Conservation (phyloP, 2,888 invertebrate genomes). For the Nemurella pictetii region DNA sequence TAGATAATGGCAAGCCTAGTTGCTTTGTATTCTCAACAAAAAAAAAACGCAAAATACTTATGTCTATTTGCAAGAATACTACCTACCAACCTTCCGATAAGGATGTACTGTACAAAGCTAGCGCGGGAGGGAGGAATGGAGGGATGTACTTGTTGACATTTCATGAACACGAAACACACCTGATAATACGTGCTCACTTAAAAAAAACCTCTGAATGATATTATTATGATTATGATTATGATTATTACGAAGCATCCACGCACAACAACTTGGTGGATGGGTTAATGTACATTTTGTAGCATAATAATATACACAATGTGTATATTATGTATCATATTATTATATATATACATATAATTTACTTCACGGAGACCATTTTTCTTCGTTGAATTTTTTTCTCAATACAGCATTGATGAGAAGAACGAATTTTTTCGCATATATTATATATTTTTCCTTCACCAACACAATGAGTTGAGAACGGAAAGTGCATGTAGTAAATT, state of each 20-base stretch:
- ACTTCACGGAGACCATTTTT: slow-evolving; percentile 36
- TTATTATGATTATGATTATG: slow-evolving; percentile 15
- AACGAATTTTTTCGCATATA: slow-evolving; percentile 22
- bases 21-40: slow-evolving; percentile 40
- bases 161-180: slow-evolving; percentile 41
- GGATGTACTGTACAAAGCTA: slow-evolving; percentile 38
- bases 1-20: slow-evolving; percentile 38
- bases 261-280: slow-evolving; percentile 31
- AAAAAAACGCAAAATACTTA: background rate
- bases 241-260: slow-evolving; percentile 20
- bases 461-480: background rate
- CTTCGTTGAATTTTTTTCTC: slow-evolving; percentile 35
- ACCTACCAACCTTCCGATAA: slow-evolving; percentile 38
- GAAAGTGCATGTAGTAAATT: background rate
- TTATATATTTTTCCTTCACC: slow-evolving; percentile 21
- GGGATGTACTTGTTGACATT: slow-evolving; percentile 9
- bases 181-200: slow-evolving; percentile 42
- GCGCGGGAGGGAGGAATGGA: slow-evolving; percentile 34
- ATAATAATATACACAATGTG: slow-evolving; percentile 40
- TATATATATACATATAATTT: slow-evolving; percentile 23
- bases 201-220: slow-evolving; percentile 27
- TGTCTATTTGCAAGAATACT: slow-evolving; percentile 31
- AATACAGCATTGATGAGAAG: slow-evolving; percentile 31
- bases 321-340: slow-evolving; percentile 37
- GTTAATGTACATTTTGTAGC: slow-evolving; percentile 39